Percentiles rank a stretch among this genome's conserved stretches.
These are phyloP conservation scores for Cheilinus undulatus DNA, from an alignment of 2,113 vertebrate genomes.

Conservation along the genomic window DNA sequence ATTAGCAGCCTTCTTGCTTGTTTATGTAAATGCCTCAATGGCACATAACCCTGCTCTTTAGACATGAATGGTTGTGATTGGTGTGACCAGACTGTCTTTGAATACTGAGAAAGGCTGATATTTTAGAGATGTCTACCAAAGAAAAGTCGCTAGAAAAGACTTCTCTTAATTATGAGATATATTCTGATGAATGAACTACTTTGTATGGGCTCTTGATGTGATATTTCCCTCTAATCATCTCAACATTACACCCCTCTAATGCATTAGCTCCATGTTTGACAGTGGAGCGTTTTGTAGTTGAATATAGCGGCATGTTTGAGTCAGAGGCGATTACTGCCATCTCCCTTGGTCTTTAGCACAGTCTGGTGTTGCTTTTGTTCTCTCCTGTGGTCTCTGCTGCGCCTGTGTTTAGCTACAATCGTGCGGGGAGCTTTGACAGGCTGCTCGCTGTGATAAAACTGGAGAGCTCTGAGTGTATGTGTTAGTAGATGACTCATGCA, in stretches of 20 bases:
- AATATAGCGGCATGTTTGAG: conserved; percentile 8
- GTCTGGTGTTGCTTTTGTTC: conserved; percentile 56
- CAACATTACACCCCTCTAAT: not conserved
- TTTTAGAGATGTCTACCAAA: too few relatives aligned
- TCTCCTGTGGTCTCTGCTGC: conserved; percentile 32
- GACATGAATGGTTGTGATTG: too few relatives aligned
- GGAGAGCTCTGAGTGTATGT: conserved; percentile 54
- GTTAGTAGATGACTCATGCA: conserved; percentile 75
- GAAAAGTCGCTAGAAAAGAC: too few relatives aligned
- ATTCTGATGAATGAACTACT: not conserved
- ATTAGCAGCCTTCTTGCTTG: not conserved
- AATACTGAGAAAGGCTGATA: too few relatives aligned
- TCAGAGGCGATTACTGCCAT: conserved; percentile 36
- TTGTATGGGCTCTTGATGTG: not conserved
- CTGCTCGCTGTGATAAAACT: conserved; percentile 50
- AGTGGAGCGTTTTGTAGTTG: conserved; percentile 4
- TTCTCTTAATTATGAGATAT: too few relatives aligned
- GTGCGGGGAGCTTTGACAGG: conserved; percentile 52
- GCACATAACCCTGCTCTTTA: not conserved
- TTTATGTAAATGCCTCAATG: not conserved
- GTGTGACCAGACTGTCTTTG: too few relatives aligned
- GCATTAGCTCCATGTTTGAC: not conserved
- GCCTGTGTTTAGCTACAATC: conserved; percentile 59
- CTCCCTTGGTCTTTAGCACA: conserved; percentile 18
- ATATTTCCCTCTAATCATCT: not conserved